Evolutionary conservation across 2,888 invertebrate genomes (phyloP).

Genomic region (Druceiella hillmani): DNA sequence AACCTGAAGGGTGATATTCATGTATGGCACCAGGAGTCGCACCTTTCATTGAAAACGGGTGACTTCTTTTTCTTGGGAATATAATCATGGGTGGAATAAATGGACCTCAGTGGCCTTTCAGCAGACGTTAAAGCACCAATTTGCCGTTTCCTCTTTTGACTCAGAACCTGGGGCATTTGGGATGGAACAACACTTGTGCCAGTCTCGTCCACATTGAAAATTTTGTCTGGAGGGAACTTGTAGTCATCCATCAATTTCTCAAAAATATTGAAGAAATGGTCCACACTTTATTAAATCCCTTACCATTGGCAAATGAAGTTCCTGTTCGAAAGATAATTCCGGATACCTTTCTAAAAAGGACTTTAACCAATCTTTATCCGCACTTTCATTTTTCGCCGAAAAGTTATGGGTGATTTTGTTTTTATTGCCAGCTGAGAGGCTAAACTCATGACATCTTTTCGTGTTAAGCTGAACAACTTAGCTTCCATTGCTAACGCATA

Average conservation of each 20-base stretch:
- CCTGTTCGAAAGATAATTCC: constrained; percentile 2
- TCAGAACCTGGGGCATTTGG: constrained; percentile 26
- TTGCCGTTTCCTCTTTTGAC: constrained; percentile 28
- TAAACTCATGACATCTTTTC: no score
- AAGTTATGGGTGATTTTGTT: no score
- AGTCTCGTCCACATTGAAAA: constrained; percentile 32
- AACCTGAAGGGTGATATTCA: constrained; percentile 16
- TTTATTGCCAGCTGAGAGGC: no score
- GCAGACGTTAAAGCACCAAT: constrained; percentile 28
- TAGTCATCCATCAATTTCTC: constrained; percentile 5
- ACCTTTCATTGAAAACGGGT: constrained; percentile 22
- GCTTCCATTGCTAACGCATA: no score
- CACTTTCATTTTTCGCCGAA: no score
- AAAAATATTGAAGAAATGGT: constrained; percentile 4
- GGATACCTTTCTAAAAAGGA: constrained; percentile 4
- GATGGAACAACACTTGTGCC: constrained; percentile 29
- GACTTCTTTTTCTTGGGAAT: constrained; percentile 22
- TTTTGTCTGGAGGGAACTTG: constrained; percentile 23
- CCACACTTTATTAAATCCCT: constrained; percentile 3
- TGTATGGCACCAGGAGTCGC: constrained; percentile 20
- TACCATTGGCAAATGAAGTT: constrained; percentile 2
- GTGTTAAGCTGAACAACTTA: no score
- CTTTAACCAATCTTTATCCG: constrained; percentile 2
- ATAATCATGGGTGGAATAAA: constrained; percentile 25
- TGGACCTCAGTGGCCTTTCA: constrained; percentile 25